A percentile compares a stretch with the other conserved stretches of the same genome.
Conservation (phyloP, 2,888 invertebrate species). For the Ptilodon capucinus region DNA sequence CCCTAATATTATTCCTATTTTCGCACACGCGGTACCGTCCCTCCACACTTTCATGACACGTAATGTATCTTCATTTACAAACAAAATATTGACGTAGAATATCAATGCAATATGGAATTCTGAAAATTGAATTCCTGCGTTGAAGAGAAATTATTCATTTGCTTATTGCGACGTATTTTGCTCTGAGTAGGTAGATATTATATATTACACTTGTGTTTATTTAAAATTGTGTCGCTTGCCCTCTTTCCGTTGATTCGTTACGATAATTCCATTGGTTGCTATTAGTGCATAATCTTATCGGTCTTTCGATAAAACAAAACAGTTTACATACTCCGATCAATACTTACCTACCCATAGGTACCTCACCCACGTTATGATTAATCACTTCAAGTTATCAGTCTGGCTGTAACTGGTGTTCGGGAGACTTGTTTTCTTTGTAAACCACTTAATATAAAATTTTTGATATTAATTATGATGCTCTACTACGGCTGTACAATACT, state of each 20-base stretch:
- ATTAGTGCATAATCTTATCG: conserved; percentile 68
- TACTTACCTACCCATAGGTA: conserved; percentile 46
- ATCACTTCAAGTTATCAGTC: conserved; percentile 9
- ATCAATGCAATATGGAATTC: no score
- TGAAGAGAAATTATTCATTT: neutral
- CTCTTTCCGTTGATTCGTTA: conserved; percentile 45
- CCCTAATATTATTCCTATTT: conserved; percentile 36
- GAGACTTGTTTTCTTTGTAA: neutral
- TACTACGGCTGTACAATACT: conserved; percentile 36
- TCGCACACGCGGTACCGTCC: conserved; percentile 21
- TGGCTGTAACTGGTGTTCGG: neutral
- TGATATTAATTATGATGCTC: neutral
- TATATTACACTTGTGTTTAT: conserved; percentile 4
- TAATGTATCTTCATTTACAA: conserved; percentile 7
- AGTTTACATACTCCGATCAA: conserved; percentile 56
- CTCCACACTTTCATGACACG: conserved; percentile 19
- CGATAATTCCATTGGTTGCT: conserved; percentile 53
- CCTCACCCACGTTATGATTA: conserved; percentile 34
- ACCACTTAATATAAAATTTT: neutral
- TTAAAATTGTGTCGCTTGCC: conserved; percentile 19
- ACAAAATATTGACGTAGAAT: neutral
- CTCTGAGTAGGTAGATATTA: neutral
- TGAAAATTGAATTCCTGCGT: neutral
- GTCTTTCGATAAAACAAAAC: conserved; percentile 62
- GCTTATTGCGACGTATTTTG: neutral